Percentiles rank a stretch among this genome's conserved stretches.
Evolutionary conservation across 1,140 invertebrate species (phyloP).

Genomic region (Drosophila sulfurigaster): DNA sequence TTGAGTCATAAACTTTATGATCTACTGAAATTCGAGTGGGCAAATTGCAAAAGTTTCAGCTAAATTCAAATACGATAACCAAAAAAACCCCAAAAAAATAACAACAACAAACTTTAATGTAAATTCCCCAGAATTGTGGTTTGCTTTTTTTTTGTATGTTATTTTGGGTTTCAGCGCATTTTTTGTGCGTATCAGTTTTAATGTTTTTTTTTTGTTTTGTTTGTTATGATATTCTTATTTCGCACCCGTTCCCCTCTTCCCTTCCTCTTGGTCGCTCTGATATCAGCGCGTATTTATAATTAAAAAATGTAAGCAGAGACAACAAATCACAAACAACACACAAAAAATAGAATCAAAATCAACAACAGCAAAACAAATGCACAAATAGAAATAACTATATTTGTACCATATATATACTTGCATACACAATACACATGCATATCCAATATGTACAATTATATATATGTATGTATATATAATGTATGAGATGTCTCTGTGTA

Average conservation of each 20-base stretch:
- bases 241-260: background rate
- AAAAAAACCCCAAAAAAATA: background rate
- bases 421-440: background rate
- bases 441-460: slow-evolving; percentile 1
- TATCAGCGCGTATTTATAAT: slow-evolving; percentile 67
- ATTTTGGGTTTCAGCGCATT: slow-evolving; percentile 1
- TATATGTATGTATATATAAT: slow-evolving; percentile 11
- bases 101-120: slow-evolving; percentile 9
- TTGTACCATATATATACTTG: background rate
- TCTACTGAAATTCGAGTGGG: slow-evolving; percentile 28
- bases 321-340: slow-evolving; percentile 42
- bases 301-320: slow-evolving; percentile 54
- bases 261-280: slow-evolving; percentile 9
- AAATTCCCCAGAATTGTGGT: slow-evolving; percentile 19
- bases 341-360: slow-evolving; percentile 26
- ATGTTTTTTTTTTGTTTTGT: too few species aligned
- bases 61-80: slow-evolving; percentile 5
- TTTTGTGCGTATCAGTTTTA: slow-evolving; percentile 28
- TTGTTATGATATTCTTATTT: slow-evolving; percentile 25
- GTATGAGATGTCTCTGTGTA: slow-evolving; percentile 24
- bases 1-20: slow-evolving; percentile 35
- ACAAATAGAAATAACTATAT: slow-evolving; percentile 9
- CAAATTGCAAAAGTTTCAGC: slow-evolving; percentile 14
- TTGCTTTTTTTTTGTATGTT: slow-evolving; percentile 11
- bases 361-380: slow-evolving; percentile 37